Evolutionary conservation across 2,113 vertebrate species (phyloP).

Genomic region (Tor tambroides): DNA sequence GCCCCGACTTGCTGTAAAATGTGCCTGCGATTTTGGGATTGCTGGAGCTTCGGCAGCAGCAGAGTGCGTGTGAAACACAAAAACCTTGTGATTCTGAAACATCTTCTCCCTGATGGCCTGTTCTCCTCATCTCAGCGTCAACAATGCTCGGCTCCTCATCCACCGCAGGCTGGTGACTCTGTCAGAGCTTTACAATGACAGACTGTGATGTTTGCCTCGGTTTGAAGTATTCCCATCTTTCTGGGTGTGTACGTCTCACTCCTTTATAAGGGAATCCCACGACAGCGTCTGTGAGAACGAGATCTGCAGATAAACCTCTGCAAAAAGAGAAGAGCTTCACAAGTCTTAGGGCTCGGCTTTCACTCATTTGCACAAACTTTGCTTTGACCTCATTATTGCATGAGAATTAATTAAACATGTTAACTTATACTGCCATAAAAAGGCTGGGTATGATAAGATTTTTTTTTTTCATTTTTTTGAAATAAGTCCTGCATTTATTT

Average conservation of each 20-base stretch:
- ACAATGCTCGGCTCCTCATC: not conserved
- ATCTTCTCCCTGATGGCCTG: not conserved
- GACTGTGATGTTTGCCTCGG: conserved; percentile 11
- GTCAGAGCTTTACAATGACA: not conserved
- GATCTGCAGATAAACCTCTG: not conserved
- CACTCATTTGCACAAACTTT: not conserved
- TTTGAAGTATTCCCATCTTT: conserved; percentile 9
- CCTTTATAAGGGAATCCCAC: not conserved
- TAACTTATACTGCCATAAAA: not conserved
- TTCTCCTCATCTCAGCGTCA: not conserved
- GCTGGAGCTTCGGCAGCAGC: not conserved
- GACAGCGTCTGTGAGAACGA: too few species aligned
- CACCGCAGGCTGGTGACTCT: not conserved
- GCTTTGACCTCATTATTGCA: not conserved
- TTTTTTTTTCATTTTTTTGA: not conserved
- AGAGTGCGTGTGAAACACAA: not conserved
- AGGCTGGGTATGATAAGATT: too few species aligned
- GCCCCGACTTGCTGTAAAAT: not conserved
- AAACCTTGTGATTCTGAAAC: not conserved
- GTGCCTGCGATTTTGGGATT: not conserved
- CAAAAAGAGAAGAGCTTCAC: not conserved
- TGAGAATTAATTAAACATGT: not conserved
- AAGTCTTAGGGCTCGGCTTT: not conserved
- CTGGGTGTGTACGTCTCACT: not conserved
- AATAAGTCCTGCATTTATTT: not conserved